These are phyloP conservation scores for Diachrysia chrysitis DNA, from an alignment of 2,888 invertebrate genomes.

Conservation along the genomic window DNA sequence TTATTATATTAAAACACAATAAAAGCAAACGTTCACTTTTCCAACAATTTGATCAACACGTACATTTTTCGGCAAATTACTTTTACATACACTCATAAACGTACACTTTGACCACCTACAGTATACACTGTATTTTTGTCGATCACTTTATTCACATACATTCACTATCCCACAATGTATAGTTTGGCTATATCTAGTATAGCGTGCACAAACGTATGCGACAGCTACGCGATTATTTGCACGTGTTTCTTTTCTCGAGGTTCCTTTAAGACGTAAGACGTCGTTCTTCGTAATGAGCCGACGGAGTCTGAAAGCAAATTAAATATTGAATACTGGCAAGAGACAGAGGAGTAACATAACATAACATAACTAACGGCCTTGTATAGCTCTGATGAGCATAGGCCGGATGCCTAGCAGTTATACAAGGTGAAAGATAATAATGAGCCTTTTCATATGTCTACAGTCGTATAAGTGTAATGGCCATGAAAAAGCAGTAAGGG, in stretches of 20 bases:
- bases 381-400: too few species aligned
- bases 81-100: background rate
- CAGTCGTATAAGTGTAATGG: too few species aligned
- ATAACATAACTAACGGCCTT: too few species aligned
- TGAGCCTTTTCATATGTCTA: too few species aligned
- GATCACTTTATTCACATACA: background rate
- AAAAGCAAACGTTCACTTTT: too few species aligned
- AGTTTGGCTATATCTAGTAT: conserved; percentile 5
- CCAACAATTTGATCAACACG: background rate
- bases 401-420: background rate
- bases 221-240: conserved; percentile 78
- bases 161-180: conserved; percentile 2
- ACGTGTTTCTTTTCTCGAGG: conserved; percentile 84
- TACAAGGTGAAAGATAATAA: too few species aligned
- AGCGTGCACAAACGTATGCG: conserved; percentile 21
- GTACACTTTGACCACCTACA: background rate
- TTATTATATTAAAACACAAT: too few species aligned
- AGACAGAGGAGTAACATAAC: background rate
- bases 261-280: conserved; percentile 83
- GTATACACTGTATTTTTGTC: background rate
- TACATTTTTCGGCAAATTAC: background rate
- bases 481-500: too few species aligned
- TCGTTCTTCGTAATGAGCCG: conserved; percentile 79
- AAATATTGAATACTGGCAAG: too few species aligned
- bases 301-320: conserved; percentile 71